Base-by-base conservation (phyloP, 2,797 vertebrate species). In the Falco peregrinus region DNA sequence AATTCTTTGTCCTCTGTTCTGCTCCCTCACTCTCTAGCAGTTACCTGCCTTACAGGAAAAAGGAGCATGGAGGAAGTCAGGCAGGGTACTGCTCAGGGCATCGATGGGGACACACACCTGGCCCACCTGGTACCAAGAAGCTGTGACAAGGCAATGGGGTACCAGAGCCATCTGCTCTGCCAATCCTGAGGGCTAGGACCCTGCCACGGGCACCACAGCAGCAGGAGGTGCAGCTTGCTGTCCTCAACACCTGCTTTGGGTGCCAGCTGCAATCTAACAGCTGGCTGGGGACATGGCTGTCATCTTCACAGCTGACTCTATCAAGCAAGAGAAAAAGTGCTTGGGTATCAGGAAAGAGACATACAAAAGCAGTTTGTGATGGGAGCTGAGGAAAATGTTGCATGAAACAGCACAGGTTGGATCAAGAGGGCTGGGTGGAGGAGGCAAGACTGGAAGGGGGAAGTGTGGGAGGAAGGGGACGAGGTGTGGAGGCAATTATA, bases 91-190 rank as follows among this genome's bases (percentile, higher is more conserved):
- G 54, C 33, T 39, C 59, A 35, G 41, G 45, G 20, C 16, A 1
- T 3, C 37, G 7, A 4, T 33, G 51, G 9, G 31, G 63, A 9
- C 10, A 43, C 0, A 2, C 7, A 25, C 1, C 7, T 2, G 0
- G 16, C 59, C 28, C 37, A 17, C 0, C 16, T 17, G 73, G 12
- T 16, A 5, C 20, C 15, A 10, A 21, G 18, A 15, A 64, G 16
- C 37, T 69, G 43, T 29, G 59, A 18, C 19, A 28, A 17, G 26
- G 24, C 53, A 5, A 3, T 5, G 13, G 39, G 60, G 9, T 4
- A 1, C 57, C 17, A 18, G 43, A 45, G 43, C 43, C 43, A 45
- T 45, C 70, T 64, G 6, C 25, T 26, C 24, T 81, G 74, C n/a
- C 2, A 1, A 7, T 47, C 65, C 53, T 1, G 1, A 57, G 29